Percentiles rank a stretch among this genome's conserved stretches.
Evolutionary conservation across 2,888 invertebrate species (phyloP).

Genomic region (Myathropa florea): DNA sequence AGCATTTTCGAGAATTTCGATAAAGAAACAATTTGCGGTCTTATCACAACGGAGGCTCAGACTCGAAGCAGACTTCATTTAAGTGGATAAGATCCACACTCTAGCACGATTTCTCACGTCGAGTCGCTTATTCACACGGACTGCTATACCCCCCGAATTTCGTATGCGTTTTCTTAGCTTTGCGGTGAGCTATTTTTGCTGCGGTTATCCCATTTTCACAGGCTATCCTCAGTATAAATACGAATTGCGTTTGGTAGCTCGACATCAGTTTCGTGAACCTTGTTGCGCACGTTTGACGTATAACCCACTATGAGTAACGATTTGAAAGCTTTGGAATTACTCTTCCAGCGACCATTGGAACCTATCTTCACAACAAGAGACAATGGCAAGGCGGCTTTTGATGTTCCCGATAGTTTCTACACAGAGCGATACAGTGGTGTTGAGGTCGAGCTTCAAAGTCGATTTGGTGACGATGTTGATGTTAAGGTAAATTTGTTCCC

Average conservation of each 20-base stretch:
- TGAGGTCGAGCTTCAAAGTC: slow-evolving; percentile 68
- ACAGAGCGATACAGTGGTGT: slow-evolving; percentile 69
- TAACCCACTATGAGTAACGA: slow-evolving; percentile 20
- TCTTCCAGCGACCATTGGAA: slow-evolving; percentile 73
- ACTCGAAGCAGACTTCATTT: not conserved
- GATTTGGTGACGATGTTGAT: slow-evolving; percentile 72
- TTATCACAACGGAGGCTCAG: not conserved
- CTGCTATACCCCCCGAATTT: not conserved
- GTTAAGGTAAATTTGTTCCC: slow-evolving; percentile 45
- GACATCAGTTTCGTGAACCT: not conserved
- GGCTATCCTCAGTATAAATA: not conserved
- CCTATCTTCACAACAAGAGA: slow-evolving; percentile 72
- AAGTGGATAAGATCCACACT: not conserved
- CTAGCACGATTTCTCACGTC: not conserved
- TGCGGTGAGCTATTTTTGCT: not conserved
- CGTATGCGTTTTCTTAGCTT: too few relatives aligned
- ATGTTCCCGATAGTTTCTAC: slow-evolving; percentile 72
- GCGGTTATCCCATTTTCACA: not conserved
- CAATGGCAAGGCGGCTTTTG: slow-evolving; percentile 72
- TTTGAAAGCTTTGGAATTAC: slow-evolving; percentile 61
- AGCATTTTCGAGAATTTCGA: too few relatives aligned
- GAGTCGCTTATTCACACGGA: not conserved
- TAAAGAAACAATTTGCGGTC: not conserved
- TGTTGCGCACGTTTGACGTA: not conserved
- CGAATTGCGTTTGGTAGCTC: not conserved